These are phyloP conservation scores for Bembecia ichneumoniformis DNA, from an alignment of 2,888 invertebrate species.

Conservation along the genomic window DNA sequence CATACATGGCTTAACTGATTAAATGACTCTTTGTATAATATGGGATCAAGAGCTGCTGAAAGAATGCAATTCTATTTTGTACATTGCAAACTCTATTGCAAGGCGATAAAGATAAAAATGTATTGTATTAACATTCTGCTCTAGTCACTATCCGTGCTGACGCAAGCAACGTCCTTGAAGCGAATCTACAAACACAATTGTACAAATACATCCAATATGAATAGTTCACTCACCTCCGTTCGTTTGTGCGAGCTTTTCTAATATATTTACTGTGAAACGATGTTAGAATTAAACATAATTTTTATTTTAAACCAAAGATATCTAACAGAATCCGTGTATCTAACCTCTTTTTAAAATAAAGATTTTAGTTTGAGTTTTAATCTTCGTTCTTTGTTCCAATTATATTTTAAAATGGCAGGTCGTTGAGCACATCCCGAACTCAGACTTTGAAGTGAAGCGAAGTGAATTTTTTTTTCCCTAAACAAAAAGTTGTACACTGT, in stretches of 20 bases:
- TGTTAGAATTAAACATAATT: too few relatives aligned
- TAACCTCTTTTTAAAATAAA: too few relatives aligned
- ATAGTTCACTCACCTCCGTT: slow-evolving; percentile 51
- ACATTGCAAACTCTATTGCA: slow-evolving; percentile 15
- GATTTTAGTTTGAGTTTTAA: too few relatives aligned
- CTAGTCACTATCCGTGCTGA: slow-evolving; percentile 42
- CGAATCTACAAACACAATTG: slow-evolving; percentile 59
- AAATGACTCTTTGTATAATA: neutral
- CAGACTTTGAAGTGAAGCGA: too few relatives aligned
- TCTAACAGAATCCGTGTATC: too few relatives aligned
- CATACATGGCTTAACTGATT: neutral
- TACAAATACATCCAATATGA: slow-evolving; percentile 46
- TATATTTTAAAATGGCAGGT: too few relatives aligned
- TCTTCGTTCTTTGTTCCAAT: too few relatives aligned
- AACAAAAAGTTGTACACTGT: too few relatives aligned
- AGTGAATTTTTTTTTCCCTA: slow-evolving; percentile 20
- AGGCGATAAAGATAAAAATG: slow-evolving; percentile 29
- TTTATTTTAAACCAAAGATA: too few relatives aligned
- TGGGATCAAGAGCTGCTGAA: neutral
- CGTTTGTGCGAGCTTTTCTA: neutral
- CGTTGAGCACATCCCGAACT: too few relatives aligned
- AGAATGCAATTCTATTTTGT: too few relatives aligned
- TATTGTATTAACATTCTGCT: slow-evolving; percentile 15
- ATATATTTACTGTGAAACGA: neutral
- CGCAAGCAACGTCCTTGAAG: slow-evolving; percentile 62